Conservation (phyloP, 2,888 invertebrate genomes). For the Sceliomorpha sp. region DNA sequence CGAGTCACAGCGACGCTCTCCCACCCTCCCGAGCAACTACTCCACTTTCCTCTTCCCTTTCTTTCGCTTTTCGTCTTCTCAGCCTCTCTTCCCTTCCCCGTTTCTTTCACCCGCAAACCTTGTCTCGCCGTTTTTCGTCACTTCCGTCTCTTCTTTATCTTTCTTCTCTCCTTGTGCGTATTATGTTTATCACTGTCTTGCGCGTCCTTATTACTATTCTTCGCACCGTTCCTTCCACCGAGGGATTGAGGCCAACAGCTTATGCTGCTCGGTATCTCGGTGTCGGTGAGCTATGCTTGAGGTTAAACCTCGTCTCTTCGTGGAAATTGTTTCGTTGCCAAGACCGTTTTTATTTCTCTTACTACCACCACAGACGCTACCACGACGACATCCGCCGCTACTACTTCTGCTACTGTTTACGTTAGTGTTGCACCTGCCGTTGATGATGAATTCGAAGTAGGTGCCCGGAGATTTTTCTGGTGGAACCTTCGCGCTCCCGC, state of each 20-base stretch:
- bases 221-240: slow-evolving; percentile 74
- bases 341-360: slow-evolving; percentile 63
- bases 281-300: slow-evolving; percentile 70
- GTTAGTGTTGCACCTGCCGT: slow-evolving; percentile 62
- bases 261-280: slow-evolving; percentile 68
- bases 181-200: slow-evolving; percentile 20
- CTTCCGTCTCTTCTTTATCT: slow-evolving; percentile 46
- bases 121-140: slow-evolving; percentile 17
- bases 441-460: slow-evolving; percentile 69
- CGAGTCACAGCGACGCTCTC: slow-evolving; percentile 54
- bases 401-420: slow-evolving; percentile 60
- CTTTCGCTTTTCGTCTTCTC: slow-evolving; percentile 55
- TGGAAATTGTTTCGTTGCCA: slow-evolving; percentile 67
- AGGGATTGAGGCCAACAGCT: slow-evolving; percentile 75
- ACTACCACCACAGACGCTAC: slow-evolving; percentile 58
- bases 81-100: slow-evolving; percentile 78
- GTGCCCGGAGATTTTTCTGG: slow-evolving; percentile 74
- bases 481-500: slow-evolving; percentile 79
- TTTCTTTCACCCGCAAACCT: slow-evolving; percentile 81
- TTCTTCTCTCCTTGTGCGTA: slow-evolving; percentile 54
- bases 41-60: slow-evolving; percentile 55
- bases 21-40: slow-evolving; percentile 55
- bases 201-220: slow-evolving; percentile 72
- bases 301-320: slow-evolving; percentile 68
- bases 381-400: slow-evolving; percentile 60